A percentile compares a stretch with the other conserved stretches of the same genome.
phyloP scores from a whole-genome alignment of 2,888 invertebrate genomes.

The Cyrtodaria siliqua region DNA sequence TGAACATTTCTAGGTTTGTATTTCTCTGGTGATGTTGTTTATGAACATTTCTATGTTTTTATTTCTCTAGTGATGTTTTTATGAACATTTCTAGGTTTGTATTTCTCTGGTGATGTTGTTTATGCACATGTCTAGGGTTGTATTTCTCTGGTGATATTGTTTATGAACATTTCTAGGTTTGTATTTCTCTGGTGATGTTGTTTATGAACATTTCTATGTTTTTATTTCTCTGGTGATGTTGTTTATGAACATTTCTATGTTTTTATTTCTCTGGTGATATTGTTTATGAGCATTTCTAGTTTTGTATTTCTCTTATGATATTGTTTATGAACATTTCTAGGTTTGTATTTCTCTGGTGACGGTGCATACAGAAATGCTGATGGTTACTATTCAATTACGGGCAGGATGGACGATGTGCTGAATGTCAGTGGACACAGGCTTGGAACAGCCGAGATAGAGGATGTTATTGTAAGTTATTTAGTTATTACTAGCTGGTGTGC shows the following conservation, averaged over 20 bases:
- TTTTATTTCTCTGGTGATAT: neutral
- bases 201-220: neutral
- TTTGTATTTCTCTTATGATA: neutral
- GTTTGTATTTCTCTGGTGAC: constrained; percentile 87
- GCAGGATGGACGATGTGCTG: constrained; percentile 87
- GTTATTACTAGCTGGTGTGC: no score
- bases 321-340: constrained; percentile 67
- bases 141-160: no score
- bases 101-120: no score
- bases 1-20: no score
- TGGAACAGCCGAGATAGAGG: constrained; percentile 88
- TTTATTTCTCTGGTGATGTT: neutral
- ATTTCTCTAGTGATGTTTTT: no score
- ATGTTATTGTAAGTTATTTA: constrained; percentile 86
- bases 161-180: no score
- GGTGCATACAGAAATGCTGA: constrained; percentile 85
- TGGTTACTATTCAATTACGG: constrained; percentile 87
- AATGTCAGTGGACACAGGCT: constrained; percentile 87
- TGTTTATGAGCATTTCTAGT: neutral
- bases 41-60: no score
- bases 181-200: no score
- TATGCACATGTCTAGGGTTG: no score
- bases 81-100: no score
- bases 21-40: no score
- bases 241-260: neutral